Base-by-base conservation (phyloP, 2,797 vertebrate genomes). In the Crocidura indochinensis region DNA sequence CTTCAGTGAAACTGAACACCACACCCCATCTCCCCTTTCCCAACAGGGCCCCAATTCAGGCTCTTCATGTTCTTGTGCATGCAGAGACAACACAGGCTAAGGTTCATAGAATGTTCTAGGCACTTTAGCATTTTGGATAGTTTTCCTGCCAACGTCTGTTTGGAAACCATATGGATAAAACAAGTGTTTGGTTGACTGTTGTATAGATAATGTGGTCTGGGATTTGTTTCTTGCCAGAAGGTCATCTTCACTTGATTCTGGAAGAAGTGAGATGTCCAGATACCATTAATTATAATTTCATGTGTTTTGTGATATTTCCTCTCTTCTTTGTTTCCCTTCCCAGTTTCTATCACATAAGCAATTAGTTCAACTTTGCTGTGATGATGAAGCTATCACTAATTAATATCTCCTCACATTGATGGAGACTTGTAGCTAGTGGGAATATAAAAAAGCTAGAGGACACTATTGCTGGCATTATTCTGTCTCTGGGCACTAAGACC, bases 241-340 rank as follows among this genome's bases (percentile, higher is more conserved):
- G 96, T 96, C 95, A 94, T 96, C 97, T 94, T 96, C 88, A 93
- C 94, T 97, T 97, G 94, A 91, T 78, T 97, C 87, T 46, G 11
- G 92, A 95, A 93, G 88, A 97, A 95, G 80, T 88, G 86, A 93
- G 0, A 22, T 96, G 75, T 96, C 91, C 93, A 96, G 96, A 95
- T 91, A 87, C 68, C 93, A 91, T 97, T 97, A 96, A 97, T 97
- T 97, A 97, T 96, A 97, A 92, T 95, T 96, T 97, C 91, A 89
- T 97, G 95, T 95, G 95, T 96, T 97, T 96, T 90, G 86, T 95
- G 53, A 87, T 78, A 90, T 96, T 91, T 38, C 64, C 89, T 64
- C 75, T 78, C 81, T 76, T 49, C 24, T 87, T 72, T 20, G 56
- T 2, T 27, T 74, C 17, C 7, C 78, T 65, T 91, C 65, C 88